A percentile compares a stretch with the other conserved stretches of the same genome.
These are phyloP conservation scores for Acarapis woodi DNA, from an alignment of 1,140 invertebrate species.

Conservation along the genomic window DNA sequence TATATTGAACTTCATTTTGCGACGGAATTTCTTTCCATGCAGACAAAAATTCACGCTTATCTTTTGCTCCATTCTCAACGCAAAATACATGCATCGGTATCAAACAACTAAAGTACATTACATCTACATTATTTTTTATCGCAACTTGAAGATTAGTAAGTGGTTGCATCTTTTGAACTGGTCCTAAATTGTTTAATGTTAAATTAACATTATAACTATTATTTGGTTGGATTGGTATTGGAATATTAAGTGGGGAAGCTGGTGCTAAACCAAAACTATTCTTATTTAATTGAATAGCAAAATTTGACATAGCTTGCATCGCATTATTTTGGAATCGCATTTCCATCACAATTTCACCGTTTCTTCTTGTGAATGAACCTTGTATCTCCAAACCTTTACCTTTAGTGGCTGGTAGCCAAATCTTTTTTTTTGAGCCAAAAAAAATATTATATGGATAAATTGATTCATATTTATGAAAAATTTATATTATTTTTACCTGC, in stretches of 20 bases:
- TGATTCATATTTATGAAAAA: conserved; percentile 1
- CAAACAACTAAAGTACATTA: conserved; percentile 85
- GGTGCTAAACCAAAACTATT: conserved; percentile 90
- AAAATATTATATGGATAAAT: conserved; percentile 1
- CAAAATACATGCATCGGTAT: conserved; percentile 82
- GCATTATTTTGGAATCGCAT: conserved; percentile 90
- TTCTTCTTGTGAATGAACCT: conserved; percentile 70
- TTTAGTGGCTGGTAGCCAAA: conserved; percentile 75
- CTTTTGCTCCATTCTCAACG: conserved; percentile 83
- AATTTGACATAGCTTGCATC: conserved; percentile 83
- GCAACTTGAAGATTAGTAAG: conserved; percentile 88
- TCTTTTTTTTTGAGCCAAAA: conserved; percentile 15
- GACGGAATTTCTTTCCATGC: conserved; percentile 99
- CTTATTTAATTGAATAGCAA: conserved; percentile 96
- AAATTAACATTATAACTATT: conserved; percentile 46
- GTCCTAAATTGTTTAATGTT: conserved; percentile 47
- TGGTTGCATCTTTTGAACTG: conserved; percentile 86
- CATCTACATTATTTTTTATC: conserved; percentile 93
- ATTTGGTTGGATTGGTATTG: conserved; percentile 48
- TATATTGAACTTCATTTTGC: conserved; percentile 87
- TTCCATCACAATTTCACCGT: conserved; percentile 72
- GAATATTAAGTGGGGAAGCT: conserved; percentile 41
- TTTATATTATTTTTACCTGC: conserved; percentile 24
- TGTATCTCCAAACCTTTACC: conserved; percentile 91
- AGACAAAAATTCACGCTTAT: conserved; percentile 81